phyloP scores from a whole-genome alignment of 2,113 vertebrate species.

The Mola mola region DNA sequence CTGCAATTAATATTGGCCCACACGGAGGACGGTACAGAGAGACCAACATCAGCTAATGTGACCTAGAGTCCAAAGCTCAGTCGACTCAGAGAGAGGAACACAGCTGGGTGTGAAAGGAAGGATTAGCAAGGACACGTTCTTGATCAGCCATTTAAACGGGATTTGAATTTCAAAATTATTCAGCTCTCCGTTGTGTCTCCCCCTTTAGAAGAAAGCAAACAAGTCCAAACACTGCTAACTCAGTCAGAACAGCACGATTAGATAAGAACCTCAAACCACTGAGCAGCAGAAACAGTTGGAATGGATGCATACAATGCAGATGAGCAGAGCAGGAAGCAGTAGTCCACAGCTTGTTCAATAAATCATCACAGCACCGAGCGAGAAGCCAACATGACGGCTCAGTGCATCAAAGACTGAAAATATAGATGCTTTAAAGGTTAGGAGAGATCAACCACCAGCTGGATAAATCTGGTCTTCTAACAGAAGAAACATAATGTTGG shows the following conservation, averaged over 20 bases:
- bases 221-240: too few relatives aligned
- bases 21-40: too few relatives aligned
- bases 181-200: too few relatives aligned
- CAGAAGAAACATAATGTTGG: too few relatives aligned
- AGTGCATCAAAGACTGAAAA: conserved; percentile 1
- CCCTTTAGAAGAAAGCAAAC: too few relatives aligned
- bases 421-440: too few relatives aligned
- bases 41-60: background rate
- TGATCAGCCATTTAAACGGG: too few relatives aligned
- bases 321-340: conserved; percentile 6
- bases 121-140: too few relatives aligned
- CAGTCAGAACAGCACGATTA: too few relatives aligned
- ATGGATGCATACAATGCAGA: conserved; percentile 17
- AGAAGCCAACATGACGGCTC: conserved; percentile 18
- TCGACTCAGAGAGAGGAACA: background rate
- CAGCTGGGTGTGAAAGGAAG: background rate
- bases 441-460: conserved; percentile 5
- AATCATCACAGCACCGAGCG: conserved; percentile 40
- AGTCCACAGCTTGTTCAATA: conserved; percentile 23
- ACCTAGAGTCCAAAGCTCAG: background rate
- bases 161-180: too few relatives aligned
- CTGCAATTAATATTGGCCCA: conserved; percentile 26
- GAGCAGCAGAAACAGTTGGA: background rate
- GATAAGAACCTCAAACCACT: too few relatives aligned
- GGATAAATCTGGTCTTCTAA: too few relatives aligned